Conservation (phyloP, 2,888 invertebrate genomes). For the Drosophila lacicola region DNA sequence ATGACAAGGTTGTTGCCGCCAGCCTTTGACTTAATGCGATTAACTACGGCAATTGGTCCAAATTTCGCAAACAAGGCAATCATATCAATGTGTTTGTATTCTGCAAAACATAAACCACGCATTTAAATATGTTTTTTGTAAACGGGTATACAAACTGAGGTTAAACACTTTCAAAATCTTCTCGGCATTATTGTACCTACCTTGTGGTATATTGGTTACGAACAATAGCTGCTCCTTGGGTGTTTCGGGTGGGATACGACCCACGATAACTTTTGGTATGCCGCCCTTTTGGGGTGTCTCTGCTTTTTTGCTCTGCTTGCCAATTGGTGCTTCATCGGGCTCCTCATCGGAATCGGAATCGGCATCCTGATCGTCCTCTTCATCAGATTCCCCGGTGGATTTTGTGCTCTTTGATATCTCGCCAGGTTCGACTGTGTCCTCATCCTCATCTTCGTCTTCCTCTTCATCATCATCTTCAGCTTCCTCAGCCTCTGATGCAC, state of each 20-base stretch:
- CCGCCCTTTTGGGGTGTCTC: slow-evolving; percentile 33
- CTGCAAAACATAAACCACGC: slow-evolving; percentile 36
- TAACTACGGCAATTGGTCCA: slow-evolving; percentile 56
- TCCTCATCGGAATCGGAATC: slow-evolving; percentile 66
- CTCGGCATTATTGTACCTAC: slow-evolving; percentile 50
- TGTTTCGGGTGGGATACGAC: slow-evolving; percentile 38
- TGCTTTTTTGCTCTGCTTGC: slow-evolving; percentile 28
- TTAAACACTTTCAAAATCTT: no score
- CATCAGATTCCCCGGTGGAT: not conserved
- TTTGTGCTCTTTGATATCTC: slow-evolving; percentile 27
- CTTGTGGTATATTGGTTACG: slow-evolving; percentile 57
- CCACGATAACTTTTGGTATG: slow-evolving; percentile 57
- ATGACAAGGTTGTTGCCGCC: slow-evolving; percentile 42
- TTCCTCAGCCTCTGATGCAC: slow-evolving; percentile 38
- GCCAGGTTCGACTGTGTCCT: slow-evolving; percentile 52
- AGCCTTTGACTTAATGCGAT: slow-evolving; percentile 42
- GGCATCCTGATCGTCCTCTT: slow-evolving; percentile 21
- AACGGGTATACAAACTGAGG: no score
- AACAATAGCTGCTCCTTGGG: slow-evolving; percentile 54
- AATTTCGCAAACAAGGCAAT: slow-evolving; percentile 72
- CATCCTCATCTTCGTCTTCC: slow-evolving; percentile 34
- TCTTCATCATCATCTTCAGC: slow-evolving; percentile 33
- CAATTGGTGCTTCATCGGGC: slow-evolving; percentile 65
- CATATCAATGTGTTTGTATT: slow-evolving; percentile 60
- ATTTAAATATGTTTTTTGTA: not conserved